A percentile compares a stretch with the other conserved stretches of the same genome.
Evolutionary conservation across 2,888 invertebrate species (phyloP).

Genomic region (Cryptocephalus moraei): DNA sequence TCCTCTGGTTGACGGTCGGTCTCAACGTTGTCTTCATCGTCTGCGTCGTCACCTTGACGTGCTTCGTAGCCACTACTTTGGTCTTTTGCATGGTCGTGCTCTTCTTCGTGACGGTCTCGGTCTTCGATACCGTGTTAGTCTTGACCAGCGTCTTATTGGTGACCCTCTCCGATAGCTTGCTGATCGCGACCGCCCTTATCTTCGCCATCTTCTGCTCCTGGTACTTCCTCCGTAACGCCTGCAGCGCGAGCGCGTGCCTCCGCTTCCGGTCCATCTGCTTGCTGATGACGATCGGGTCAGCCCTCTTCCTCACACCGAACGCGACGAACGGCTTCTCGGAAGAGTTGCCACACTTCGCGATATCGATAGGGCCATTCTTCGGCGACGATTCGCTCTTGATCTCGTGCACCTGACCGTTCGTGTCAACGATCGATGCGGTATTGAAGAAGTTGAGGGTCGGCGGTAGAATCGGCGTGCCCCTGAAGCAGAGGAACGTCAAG

Average conservation of each 20-base stretch:
- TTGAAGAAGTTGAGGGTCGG: constrained; percentile 63
- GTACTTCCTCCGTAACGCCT: constrained; percentile 48
- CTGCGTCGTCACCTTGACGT: constrained; percentile 33
- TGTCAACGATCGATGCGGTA: constrained; percentile 35
- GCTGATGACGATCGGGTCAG: constrained; percentile 40
- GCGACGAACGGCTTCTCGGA: constrained; percentile 39
- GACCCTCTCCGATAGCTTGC: constrained; percentile 36
- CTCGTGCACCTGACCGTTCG: constrained; percentile 32
- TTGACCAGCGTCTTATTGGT: constrained; percentile 37
- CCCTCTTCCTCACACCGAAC: constrained; percentile 48
- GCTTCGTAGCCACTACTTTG: constrained; percentile 34
- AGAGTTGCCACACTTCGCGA: constrained; percentile 25
- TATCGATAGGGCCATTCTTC: constrained; percentile 32
- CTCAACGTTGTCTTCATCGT: constrained; percentile 25
- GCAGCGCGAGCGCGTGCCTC: constrained; percentile 40
- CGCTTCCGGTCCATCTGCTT: constrained; percentile 37
- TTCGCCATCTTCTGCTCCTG: constrained; percentile 52
- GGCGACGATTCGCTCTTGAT: constrained; percentile 28
- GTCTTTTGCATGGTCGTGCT: constrained; percentile 29
- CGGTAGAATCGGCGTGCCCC: constrained; percentile 65
- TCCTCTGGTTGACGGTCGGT: constrained; percentile 30
- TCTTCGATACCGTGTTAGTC: constrained; percentile 40
- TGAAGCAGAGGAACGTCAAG: constrained; percentile 71
- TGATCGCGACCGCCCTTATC: constrained; percentile 38
- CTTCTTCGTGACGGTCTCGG: constrained; percentile 34